Base-by-base conservation (phyloP, 2,113 vertebrate species). In the Sturnus vulgaris region DNA sequence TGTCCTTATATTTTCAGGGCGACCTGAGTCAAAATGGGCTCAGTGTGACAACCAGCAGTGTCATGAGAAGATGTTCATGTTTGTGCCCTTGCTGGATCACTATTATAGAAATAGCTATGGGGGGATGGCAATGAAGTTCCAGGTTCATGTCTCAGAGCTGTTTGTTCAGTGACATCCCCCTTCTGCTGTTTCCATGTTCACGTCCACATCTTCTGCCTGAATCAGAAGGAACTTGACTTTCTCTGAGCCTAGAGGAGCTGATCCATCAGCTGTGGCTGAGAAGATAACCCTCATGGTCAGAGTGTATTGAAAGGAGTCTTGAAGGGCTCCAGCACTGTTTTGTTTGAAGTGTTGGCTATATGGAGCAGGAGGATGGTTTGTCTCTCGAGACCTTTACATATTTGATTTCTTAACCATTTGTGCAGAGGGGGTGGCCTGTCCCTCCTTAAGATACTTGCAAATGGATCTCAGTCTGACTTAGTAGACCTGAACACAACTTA, bases 11-110 rank as follows among this genome's bases (percentile, higher is more conserved):
- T 39, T 64, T 7, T 52, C 33, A 59, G 39, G 23, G 27, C 47
- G 79, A 28, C 2, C 5, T 4, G 28, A 55, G 18, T n/a, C 17
- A 72, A 65, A 86, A 61, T 15, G 7, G 20, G 11, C 7, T 46
- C 16, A 30, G 42, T 0, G 0, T 65, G 68, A 39, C 49, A 49
- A 4, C 2, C 53, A 35, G 25, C 6, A 10, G 7, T 65, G 52
- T 37, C 20, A 28, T 0, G 1, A 57, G 50, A 18, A 52, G 8
- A 13, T 76, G 59, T 30, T 82, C 11, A 7, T 46, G 40, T 11
- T 21, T 69, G 35, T 4, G 2, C 9, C 46, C 37, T 71, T n/a
- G 17, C n/a, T 75, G 49, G 17, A 42, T 73, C 47, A 27, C 46
- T 83, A 1, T 25, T 30, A 9, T 5, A 55, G 55, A 17, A 4